Conservation (phyloP, 2,797 vertebrate genomes). For the Phoeniculus purpureus region DNA sequence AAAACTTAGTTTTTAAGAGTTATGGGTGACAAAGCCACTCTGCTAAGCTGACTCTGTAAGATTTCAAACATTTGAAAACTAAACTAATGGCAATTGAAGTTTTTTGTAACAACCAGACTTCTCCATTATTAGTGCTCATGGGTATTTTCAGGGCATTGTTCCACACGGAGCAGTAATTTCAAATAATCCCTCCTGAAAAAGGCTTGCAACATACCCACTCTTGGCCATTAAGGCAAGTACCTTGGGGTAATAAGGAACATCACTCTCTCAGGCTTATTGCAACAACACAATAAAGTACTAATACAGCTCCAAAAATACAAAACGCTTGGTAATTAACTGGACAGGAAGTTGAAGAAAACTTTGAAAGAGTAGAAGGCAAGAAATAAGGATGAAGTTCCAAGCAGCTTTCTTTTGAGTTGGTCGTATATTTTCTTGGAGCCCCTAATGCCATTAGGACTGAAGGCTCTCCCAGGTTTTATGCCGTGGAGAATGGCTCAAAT, state of each 20-base stretch:
- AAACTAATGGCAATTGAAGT: neutral
- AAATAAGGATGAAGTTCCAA: neutral
- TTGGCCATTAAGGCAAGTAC: neutral
- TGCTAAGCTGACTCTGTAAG: neutral
- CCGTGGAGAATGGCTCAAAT: neutral
- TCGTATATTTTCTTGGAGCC: neutral
- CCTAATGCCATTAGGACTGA: neutral
- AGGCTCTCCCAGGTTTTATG: neutral
- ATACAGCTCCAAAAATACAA: neutral
- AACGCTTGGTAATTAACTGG: neutral
- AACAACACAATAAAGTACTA: neutral
- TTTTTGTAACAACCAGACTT: neutral
- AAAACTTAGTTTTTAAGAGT: neutral
- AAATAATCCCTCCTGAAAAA: neutral
- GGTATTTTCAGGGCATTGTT: neutral
- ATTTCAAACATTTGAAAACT: neutral
- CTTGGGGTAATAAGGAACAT: neutral
- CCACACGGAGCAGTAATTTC: neutral
- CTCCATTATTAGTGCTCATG: neutral
- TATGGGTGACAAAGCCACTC: neutral
- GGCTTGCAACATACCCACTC: neutral
- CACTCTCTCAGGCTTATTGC: neutral
- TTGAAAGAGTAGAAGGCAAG: neutral
- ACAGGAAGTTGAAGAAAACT: neutral
- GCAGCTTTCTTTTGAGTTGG: neutral